Evolutionary conservation across 2,113 vertebrate species (phyloP).

Genomic region (Spizaetus ornatus): DNA sequence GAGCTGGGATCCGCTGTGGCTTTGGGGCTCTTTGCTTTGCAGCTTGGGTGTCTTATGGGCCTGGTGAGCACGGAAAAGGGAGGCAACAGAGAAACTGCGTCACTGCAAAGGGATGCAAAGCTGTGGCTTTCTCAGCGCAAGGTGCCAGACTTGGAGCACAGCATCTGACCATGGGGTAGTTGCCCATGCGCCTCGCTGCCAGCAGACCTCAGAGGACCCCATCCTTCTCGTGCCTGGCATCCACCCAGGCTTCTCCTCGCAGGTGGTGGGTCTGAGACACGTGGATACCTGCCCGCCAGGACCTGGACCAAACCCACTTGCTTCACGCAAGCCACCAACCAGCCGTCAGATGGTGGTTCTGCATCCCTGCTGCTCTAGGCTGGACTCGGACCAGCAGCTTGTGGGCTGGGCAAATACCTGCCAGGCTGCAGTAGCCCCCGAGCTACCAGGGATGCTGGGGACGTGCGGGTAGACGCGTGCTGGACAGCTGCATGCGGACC

Average conservation of each 20-base stretch:
- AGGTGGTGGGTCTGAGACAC: not conserved
- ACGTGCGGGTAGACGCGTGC: not conserved
- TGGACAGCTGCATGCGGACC: not conserved
- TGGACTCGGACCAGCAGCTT: not conserved
- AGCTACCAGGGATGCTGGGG: not conserved
- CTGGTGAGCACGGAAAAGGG: not conserved
- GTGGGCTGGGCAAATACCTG: not conserved
- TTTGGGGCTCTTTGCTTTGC: not conserved
- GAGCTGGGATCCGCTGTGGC: not conserved
- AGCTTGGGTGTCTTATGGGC: not conserved
- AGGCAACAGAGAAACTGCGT: not conserved
- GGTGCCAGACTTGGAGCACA: not conserved
- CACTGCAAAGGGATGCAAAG: not conserved
- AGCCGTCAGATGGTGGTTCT: not conserved
- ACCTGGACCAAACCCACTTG: not conserved
- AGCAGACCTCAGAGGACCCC: slow-evolving; percentile 28
- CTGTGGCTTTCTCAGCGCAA: not conserved
- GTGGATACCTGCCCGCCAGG: not conserved
- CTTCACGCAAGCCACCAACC: not conserved
- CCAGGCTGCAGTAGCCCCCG: not conserved
- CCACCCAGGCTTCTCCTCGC: not conserved
- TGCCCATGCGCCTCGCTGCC: not conserved
- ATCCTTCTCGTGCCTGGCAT: not conserved
- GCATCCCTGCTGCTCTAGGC: not conserved
- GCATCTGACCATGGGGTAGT: not conserved